phyloP scores from a whole-genome alignment of 2,113 vertebrate species.

The Urocitellus parryii region DNA sequence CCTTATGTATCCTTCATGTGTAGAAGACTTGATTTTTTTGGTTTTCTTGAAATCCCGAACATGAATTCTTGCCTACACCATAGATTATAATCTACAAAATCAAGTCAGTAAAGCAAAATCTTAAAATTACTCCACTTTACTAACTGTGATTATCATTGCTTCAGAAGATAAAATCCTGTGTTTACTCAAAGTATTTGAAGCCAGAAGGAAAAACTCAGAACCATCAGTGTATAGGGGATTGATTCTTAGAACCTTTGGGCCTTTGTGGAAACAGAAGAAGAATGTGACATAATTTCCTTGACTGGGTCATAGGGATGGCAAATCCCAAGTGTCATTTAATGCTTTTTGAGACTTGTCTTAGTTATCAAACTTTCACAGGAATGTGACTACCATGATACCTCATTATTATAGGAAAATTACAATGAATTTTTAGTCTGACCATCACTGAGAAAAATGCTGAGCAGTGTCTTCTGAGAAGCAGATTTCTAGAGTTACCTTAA shows the following conservation, averaged over 20 bases:
- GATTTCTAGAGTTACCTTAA: not conserved
- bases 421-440: not conserved
- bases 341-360: not conserved
- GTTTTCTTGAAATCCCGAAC: not conserved
- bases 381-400: not conserved
- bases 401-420: not conserved
- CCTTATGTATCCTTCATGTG: not conserved
- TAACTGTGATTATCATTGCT: not conserved
- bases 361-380: not conserved
- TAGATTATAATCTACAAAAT: not conserved
- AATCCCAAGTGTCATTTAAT: constrained; percentile 39
- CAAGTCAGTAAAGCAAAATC: not conserved
- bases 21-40: not conserved
- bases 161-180: not conserved
- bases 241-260: not conserved
- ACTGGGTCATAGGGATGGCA: not conserved
- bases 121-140: not conserved
- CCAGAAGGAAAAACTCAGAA: not conserved
- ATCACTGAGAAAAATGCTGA: not conserved
- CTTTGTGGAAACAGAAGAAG: constrained; percentile 18
- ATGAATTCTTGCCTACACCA: not conserved
- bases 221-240: not conserved
- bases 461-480: not conserved
- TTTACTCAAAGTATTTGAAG: not conserved
- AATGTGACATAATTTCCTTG: not conserved